Conservation (phyloP, 2,888 invertebrate genomes). For the Diabrotica balteata region DNA sequence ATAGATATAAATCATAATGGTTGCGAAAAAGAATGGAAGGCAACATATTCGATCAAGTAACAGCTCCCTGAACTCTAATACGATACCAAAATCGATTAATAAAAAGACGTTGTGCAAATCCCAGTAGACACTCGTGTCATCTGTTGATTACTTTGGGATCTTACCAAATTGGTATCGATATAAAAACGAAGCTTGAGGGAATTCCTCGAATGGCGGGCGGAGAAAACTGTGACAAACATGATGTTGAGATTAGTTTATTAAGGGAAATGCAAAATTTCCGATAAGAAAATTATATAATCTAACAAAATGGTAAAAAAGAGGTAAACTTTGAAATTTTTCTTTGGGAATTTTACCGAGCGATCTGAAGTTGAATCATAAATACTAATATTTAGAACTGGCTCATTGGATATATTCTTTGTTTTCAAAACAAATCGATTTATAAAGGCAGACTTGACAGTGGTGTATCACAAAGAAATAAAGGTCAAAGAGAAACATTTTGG, state of each 20-base stretch:
- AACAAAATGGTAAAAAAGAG: no score
- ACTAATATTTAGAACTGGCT: background rate
- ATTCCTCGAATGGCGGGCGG: background rate
- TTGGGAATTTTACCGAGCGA: no score
- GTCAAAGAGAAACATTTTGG: background rate
- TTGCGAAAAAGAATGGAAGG: conserved; percentile 33
- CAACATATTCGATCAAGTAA: conserved; percentile 47
- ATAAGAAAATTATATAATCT: no score
- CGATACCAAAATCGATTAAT: conserved; percentile 56
- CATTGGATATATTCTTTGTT: background rate
- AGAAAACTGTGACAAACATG: background rate
- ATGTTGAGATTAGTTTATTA: background rate
- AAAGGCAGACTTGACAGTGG: background rate
- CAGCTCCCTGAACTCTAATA: conserved; percentile 53
- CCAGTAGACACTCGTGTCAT: conserved; percentile 54
- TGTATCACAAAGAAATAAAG: background rate
- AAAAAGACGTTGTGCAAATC: conserved; percentile 57
- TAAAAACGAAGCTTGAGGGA: conserved; percentile 12
- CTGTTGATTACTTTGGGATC: conserved; percentile 57
- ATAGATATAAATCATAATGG: conserved; percentile 37
- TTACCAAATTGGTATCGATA: conserved; percentile 52
- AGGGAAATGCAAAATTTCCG: no score
- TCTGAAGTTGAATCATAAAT: no score
- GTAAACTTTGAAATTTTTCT: no score
- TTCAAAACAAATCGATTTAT: background rate